Base-by-base conservation (phyloP, 2,888 invertebrate genomes). In the Conus canariensis region DNA sequence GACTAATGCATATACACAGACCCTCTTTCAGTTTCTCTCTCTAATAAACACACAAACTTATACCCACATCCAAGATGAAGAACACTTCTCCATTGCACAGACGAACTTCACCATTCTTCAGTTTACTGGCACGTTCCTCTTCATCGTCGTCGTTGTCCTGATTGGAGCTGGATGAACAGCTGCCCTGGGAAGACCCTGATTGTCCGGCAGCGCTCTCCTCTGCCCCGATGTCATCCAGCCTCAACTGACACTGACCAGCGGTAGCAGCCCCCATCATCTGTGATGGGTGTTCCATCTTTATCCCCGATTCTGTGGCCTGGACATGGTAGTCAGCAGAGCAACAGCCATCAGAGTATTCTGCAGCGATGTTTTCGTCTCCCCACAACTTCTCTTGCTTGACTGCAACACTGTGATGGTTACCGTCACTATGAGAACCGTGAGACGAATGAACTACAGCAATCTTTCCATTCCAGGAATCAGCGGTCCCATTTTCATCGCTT, bases 31-130 rank as follows among this genome's bases (percentile, higher is more conserved):
- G 45, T 45, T 45, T 45, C 45, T 30, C 30, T 30, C 30, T 45
- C 45, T 45, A 45, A 45, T 2, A 45, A 45, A 45, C 45, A 45
- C 45, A 45, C 45, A 45, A 45, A 45, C 45, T 3, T 64, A 64
- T 16, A 64, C 92, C 90, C 91, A 94, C 95, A 90, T 92, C 92
- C 90, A 92, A 91, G 88, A 95, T 94, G 90, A 94, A 94, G 91
- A 93, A 94, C 58, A 95, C 93, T 89, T 95, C 95, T 87, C 95
- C 95, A 93, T 95, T 95, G 88, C 94, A 94, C 4, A 94, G 91
- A 56, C 88, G 82, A 22, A 91, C n/a, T 5, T 8, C n/a, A 6
- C 64, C 56, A 58, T 80, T 16, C 56, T 87, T 80, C 58, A 90
- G 85, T 67, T 90, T 91, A 22, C 90, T 89, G 22, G 74, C 77